Conservation (phyloP, 2,113 vertebrate species). For the Xiphorhynchus elegans region DNA sequence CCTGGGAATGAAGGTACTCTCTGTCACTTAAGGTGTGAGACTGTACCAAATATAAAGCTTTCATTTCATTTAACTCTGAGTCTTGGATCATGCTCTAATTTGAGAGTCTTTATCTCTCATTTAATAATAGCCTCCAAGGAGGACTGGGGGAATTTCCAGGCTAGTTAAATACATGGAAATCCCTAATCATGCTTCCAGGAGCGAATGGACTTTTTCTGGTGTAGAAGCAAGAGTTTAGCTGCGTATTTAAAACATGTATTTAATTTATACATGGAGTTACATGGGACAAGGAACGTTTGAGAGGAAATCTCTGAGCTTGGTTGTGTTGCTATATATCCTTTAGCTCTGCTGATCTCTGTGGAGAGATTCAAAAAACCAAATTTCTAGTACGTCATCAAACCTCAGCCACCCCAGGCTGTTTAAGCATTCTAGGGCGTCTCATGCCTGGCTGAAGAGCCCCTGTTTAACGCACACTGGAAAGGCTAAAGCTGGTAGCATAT, state of each 20-base stretch:
- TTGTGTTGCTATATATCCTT: background rate
- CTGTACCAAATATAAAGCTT: background rate
- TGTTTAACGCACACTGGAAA: background rate
- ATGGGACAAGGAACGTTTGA: background rate
- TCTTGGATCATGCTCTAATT: background rate
- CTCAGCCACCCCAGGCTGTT: background rate
- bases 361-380: background rate
- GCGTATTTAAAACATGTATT: background rate
- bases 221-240: background rate
- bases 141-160: background rate
- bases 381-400: background rate
- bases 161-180: background rate
- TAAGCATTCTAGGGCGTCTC: background rate
- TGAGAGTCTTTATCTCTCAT: background rate
- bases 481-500: background rate
- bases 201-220: background rate
- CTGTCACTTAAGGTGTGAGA: background rate
- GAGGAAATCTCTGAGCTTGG: background rate
- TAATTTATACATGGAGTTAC: background rate
- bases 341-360: background rate
- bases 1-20: background rate
- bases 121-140: background rate
- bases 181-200: background rate
- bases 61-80: background rate
- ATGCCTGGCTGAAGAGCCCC: background rate